phyloP scores from a whole-genome alignment of 2,797 vertebrate species.

The Smutsia temminckii region DNA sequence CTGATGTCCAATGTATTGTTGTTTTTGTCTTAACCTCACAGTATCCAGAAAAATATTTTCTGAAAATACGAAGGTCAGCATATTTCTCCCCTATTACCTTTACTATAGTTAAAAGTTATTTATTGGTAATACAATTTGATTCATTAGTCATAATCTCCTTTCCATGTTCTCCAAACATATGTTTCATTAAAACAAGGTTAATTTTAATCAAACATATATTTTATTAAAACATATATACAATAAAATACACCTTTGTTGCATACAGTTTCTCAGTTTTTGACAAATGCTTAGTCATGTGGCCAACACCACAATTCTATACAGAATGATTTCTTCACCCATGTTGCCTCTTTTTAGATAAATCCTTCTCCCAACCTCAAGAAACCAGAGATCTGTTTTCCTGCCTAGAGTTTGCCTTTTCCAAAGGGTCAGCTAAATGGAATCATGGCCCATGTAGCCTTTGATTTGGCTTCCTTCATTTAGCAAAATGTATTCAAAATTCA shows the following conservation, averaged over 20 bases:
- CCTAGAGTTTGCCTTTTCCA: neutral
- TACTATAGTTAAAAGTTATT: neutral
- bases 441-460: neutral
- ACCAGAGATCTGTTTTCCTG: neutral
- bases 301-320: neutral
- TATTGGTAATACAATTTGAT: neutral
- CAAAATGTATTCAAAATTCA: neutral
- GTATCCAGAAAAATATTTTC: neutral
- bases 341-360: neutral
- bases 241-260: neutral
- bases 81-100: neutral
- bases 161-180: neutral
- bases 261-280: neutral
- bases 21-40: neutral
- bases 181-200: no score
- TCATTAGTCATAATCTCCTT: neutral
- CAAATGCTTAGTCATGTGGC: neutral
- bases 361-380: neutral
- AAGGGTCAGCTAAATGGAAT: neutral
- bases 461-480: neutral
- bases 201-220: no score
- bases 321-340: neutral
- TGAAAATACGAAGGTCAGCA: neutral
- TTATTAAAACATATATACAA: no score
- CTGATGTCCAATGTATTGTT: neutral